These are phyloP conservation scores for Arizona elegans DNA, from an alignment of 2,113 vertebrate genomes.

Conservation along the genomic window DNA sequence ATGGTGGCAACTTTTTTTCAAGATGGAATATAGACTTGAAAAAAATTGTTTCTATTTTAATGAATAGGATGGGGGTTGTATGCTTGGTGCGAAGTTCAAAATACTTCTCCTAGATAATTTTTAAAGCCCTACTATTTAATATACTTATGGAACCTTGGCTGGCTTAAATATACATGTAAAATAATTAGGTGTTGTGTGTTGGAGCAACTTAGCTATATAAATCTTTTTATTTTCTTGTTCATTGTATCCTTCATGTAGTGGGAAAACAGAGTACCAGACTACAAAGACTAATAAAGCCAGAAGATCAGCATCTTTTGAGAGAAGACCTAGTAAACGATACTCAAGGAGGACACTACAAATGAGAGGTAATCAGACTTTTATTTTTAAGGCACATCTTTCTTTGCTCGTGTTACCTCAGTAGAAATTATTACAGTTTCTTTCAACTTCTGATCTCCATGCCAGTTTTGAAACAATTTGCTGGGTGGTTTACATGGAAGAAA, in stretches of 20 bases:
- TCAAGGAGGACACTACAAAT: conserved; percentile 86
- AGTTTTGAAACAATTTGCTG: neutral
- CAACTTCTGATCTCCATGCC: neutral
- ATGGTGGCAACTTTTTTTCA: neutral
- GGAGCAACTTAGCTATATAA: conserved; percentile 2
- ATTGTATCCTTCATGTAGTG: conserved; percentile 68
- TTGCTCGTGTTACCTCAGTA: neutral
- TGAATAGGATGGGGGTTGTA: neutral
- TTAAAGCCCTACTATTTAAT: neutral
- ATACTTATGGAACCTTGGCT: neutral
- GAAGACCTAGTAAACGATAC: conserved; percentile 93
- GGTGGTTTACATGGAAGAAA: neutral
- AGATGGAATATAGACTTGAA: neutral
- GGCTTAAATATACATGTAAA: neutral
- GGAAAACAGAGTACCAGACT: conserved; percentile 98
- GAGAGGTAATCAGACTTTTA: conserved; percentile 73
- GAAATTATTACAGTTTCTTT: neutral
- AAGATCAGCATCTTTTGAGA: conserved; percentile 91
- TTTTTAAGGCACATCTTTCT: neutral
- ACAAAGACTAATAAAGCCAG: conserved; percentile 94
- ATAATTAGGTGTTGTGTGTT: neutral
- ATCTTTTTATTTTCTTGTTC: neutral
- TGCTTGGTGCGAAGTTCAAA: neutral
- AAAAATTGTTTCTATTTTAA: neutral
- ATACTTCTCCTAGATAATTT: neutral